Conservation (phyloP, 2,797 vertebrate species). For the Eulemur mongoz region DNA sequence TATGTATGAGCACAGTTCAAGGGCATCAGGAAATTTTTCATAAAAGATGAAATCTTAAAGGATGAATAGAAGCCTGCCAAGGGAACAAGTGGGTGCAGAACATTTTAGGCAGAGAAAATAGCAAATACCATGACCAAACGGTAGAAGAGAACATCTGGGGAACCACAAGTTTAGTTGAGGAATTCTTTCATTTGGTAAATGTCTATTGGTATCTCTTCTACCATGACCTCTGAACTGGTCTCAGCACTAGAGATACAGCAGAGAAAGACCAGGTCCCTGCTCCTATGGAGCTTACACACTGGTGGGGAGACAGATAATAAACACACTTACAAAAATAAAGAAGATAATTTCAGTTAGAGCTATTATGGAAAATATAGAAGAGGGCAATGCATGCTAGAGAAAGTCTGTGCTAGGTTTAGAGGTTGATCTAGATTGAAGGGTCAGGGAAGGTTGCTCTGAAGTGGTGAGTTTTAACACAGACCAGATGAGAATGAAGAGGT, state of each 20-base stretch:
- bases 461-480: neutral
- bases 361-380: neutral
- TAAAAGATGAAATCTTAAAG: neutral
- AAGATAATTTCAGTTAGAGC: neutral
- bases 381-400: neutral
- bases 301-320: neutral
- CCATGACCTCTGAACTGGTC: neutral
- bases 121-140: neutral
- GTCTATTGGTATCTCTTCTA: neutral
- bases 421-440: neutral
- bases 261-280: neutral
- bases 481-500: neutral
- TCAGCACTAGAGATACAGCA: neutral
- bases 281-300: neutral
- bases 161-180: neutral
- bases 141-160: neutral
- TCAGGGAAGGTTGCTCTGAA: neutral
- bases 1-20: neutral
- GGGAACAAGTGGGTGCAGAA: neutral
- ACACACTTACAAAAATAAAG: neutral
- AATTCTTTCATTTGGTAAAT: neutral
- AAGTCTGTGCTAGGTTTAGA: neutral
- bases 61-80: neutral
- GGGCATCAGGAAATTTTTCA: neutral
- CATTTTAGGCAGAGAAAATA: neutral